Base-by-base conservation (phyloP, 2,888 invertebrate species). In the Hirtodrosophila confusa region DNA sequence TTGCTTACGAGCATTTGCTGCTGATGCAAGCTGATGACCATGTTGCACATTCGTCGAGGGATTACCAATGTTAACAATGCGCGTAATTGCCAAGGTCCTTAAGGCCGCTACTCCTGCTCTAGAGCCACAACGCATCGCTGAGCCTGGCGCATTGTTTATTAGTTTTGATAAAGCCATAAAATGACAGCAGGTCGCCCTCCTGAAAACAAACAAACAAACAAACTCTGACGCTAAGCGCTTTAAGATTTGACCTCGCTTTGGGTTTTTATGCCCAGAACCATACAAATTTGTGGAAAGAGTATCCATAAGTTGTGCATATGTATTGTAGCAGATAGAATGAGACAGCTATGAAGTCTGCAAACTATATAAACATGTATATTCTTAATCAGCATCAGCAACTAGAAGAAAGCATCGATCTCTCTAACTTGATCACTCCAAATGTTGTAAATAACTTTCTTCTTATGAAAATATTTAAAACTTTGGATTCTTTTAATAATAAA, bases 101-200 rank as follows among this genome's bases (percentile, higher is more conserved):
- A 33, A 40, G 7, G 24, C 4, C 49, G 35, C 31, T 9, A 27
- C 7, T 37, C 2, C 36, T 0, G 6, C 27, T 27, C 37, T 4
- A 29, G 54, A 35, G 29, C 27, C 33, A 10, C 23, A 31, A 7
- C 31, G 31, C 23, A 23, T 40, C 41, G n/a, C 29, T 47, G 27
- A 57, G 48, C 41, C 50, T 41, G 49, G 23, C 58, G 45, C 72
- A 62, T 60, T 78, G 62, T 83, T 79, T 79, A 83, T 83, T 67
- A 76, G 75, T 84, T 80, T 72, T 78, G 76, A 84, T 84, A 77
- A 80, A 86, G 82, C 84, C 78, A 75, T 84, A 48, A 68, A 75
- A 68, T 40, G 68, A 60, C 75, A 60, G 64, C 49, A 27, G 54
- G 31, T 43, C 43, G 39, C 39, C 54, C 41, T 8, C 24, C 7